Evolutionary conservation across 2,797 vertebrate genomes (phyloP).

Genomic region (Halcyon leucocephala): DNA sequence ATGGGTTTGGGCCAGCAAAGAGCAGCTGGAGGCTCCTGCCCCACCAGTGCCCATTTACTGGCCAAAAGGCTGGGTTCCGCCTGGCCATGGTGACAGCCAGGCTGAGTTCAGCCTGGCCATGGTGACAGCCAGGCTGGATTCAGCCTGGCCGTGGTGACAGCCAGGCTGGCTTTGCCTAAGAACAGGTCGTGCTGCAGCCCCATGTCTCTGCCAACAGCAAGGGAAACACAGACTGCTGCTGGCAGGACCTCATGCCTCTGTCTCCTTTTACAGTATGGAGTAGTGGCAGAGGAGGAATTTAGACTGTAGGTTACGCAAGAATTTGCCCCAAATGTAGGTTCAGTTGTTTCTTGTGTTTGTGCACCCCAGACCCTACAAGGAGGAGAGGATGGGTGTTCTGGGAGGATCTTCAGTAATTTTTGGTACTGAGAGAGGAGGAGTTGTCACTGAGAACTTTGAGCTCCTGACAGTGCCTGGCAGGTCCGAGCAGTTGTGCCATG

Average conservation of each 20-base stretch:
- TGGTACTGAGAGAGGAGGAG: background rate
- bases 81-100: too few species aligned
- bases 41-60: accelerated
- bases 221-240: background rate
- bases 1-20: background rate
- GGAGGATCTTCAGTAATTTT: accelerated
- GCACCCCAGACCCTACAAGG: background rate
- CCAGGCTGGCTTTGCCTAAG: background rate
- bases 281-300: background rate
- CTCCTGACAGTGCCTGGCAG: background rate
- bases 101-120: background rate
- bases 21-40: background rate
- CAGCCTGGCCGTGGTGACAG: accelerated
- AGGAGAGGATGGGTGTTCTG: background rate
- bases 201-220: background rate
- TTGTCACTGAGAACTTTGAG: background rate
- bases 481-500: accelerated
- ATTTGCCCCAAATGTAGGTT: background rate
- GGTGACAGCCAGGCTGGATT: too few species aligned
- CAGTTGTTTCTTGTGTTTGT: background rate
- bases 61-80: background rate
- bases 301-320: background rate
- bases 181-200: background rate
- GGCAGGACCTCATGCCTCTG: background rate
- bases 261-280: background rate